Base-by-base conservation (phyloP, 2,797 vertebrate species). In the Channallabes apus region DNA sequence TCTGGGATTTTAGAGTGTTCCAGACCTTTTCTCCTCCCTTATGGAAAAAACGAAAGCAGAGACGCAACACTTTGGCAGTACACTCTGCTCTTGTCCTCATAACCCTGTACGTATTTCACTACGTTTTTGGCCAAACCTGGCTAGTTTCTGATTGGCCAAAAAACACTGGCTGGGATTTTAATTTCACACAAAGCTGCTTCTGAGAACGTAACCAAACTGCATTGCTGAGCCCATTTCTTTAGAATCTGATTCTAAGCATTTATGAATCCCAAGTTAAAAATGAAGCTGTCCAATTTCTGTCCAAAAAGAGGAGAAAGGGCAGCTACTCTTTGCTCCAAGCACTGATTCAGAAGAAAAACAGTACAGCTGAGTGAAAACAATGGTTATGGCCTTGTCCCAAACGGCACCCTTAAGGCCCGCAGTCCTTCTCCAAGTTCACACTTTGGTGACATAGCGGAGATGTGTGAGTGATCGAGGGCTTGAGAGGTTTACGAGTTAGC, bases 1-100 rank as follows among this genome's bases (percentile, higher is more conserved):
- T 82, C 81, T 78, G 80, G 41, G 73, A 69, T 77, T 78, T 61
- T 58, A 69, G 51, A 51, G 90, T 89, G 59, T 54, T 68, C 73
- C 64, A 77, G 71, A 81, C 71, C 62, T 46, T 65, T 24, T 75
- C 62, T 69, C 61, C 46, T 76, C 68, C 64, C 62, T n/a, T 61
- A 17, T 29, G 61, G 51, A n/a, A 85, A 82, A 6, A 58, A 61
- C 64, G n/a, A 58, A 51, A 32, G 22, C 72, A 20, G 18, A 68
- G 41, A 27, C 32, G 54, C 71, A 54, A 73, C 24, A 35, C 41
- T 54, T 17, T 84, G 82, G 82, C 82, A 76, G 82, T n/a, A 84
- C 85, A 82, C n/a, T 77, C 80, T 76, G 80, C 62, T 86, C 80
- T 11, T 69, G 62, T 76, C 67, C 64, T 78, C 80, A 61, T 68